These are phyloP conservation scores for Palythoa caribaeorum DNA, from an alignment of 92 coral and sea anemone genomes.

Conservation along the genomic window DNA sequence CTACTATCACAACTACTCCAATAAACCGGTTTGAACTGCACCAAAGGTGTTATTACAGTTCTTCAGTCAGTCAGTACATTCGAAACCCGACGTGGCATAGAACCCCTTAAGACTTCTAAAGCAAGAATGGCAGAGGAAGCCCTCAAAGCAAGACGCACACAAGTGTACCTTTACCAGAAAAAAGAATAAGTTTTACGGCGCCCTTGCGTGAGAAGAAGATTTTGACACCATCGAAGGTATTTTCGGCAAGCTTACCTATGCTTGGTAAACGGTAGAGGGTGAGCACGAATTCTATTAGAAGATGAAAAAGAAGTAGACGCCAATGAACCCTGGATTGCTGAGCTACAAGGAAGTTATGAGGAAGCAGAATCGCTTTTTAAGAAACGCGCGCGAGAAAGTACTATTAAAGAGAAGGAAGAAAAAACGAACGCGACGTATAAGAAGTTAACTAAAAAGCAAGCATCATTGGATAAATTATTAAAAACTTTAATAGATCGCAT, in stretches of 20 bases:
- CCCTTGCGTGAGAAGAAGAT: constrained; percentile 1
- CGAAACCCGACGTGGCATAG: constrained; percentile 1
- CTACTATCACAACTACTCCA: too few relatives aligned
- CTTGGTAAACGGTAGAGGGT: constrained; percentile 22
- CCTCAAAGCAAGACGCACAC: constrained; percentile 14
- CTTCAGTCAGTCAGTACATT: constrained; percentile 11
- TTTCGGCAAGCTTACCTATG: constrained; percentile 23
- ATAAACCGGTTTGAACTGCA: background rate
- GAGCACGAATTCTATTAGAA: constrained; percentile 32
- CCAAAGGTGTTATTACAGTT: constrained; percentile 7
- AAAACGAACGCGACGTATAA: background rate
- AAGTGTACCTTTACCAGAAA: constrained; percentile 22
- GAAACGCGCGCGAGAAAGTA: constrained; percentile 10
- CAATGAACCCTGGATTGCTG: constrained; percentile 32
- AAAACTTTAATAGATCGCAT: constrained; percentile 2
- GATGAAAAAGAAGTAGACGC: constrained; percentile 5
- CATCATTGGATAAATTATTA: constrained; percentile 9
- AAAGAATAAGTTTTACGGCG: constrained; percentile 11
- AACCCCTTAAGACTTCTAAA: constrained; percentile 5
- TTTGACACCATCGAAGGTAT: constrained; percentile 14
- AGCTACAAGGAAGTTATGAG: constrained; percentile 32
- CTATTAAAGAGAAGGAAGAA: background rate
- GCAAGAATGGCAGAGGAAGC: constrained; percentile 24
- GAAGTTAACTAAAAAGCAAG: background rate
- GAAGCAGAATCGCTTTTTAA: constrained; percentile 38